These are phyloP conservation scores for Sardinella longiceps DNA, from an alignment of 2,797 vertebrate species.

Conservation along the genomic window DNA sequence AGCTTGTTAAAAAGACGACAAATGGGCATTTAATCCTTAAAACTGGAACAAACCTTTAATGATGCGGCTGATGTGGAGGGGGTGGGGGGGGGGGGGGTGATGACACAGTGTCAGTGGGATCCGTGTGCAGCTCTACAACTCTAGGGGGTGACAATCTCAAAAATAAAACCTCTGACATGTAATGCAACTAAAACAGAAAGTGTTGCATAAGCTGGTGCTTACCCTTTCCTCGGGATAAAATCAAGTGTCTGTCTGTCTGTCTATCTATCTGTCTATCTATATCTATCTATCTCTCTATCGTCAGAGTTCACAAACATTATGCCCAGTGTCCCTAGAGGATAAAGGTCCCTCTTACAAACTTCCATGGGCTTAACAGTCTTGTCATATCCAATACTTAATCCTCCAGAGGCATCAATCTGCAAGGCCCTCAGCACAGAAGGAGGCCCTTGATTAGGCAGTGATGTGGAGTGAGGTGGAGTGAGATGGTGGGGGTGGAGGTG, in stretches of 20 bases:
- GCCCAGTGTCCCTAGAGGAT: neutral
- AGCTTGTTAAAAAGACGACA: constrained; percentile 26
- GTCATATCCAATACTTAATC: neutral
- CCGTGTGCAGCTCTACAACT: neutral
- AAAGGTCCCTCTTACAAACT: neutral
- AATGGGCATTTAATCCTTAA: constrained; percentile 29
- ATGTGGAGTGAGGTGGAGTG: neutral
- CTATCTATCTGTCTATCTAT: too few species aligned
- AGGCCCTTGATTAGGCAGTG: neutral
- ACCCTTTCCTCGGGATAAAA: too few species aligned
- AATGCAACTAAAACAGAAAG: neutral
- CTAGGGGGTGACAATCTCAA: neutral
- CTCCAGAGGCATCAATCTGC: neutral
- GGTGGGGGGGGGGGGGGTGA: constrained; percentile 13
- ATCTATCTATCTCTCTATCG: too few species aligned
- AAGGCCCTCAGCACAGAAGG: neutral
- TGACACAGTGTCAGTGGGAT: neutral
- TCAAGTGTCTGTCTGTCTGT: too few species aligned
- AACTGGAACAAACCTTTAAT: constrained; percentile 11
- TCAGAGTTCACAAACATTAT: neutral
- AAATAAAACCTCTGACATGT: neutral
- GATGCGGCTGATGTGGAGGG: constrained; percentile 17
- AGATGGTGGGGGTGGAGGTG: neutral
- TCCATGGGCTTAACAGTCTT: neutral
- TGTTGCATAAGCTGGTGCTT: too few species aligned